A percentile compares a stretch with the other conserved stretches of the same genome.
Conservation (phyloP, 1,140 invertebrate genomes). For the Drosophila dunni region DNA sequence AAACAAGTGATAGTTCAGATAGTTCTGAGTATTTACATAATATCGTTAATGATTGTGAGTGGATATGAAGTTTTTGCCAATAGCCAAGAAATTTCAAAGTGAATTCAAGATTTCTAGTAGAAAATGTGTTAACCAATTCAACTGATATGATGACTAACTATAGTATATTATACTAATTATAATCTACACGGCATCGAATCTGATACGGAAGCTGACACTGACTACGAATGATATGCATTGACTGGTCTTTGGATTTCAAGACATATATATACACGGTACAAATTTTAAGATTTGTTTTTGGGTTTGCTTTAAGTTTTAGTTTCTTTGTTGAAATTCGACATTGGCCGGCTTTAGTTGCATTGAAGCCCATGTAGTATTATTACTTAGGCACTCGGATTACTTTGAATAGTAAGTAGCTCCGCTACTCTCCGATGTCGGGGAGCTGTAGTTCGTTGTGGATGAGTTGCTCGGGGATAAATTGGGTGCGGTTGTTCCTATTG, state of each 20-base stretch:
- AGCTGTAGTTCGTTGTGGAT: slow-evolving; percentile 52
- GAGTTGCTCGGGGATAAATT: slow-evolving; percentile 44
- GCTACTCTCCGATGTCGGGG: slow-evolving; percentile 71
- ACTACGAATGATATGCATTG: slow-evolving; percentile 51
- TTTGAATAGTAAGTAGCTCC: slow-evolving; percentile 62
- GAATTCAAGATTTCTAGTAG: slow-evolving; percentile 12
- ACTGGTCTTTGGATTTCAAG: slow-evolving; percentile 39
- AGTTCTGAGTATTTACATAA: slow-evolving; percentile 8
- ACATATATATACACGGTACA: slow-evolving; percentile 26
- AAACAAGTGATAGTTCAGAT: slow-evolving; percentile 1
- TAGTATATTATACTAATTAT: slow-evolving; percentile 20
- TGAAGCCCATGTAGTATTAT: slow-evolving; percentile 38
- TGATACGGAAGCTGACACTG: slow-evolving; percentile 18
- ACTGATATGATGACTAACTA: slow-evolving; percentile 21
- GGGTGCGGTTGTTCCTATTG: slow-evolving; percentile 42
- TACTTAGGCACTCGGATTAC: slow-evolving; percentile 61
- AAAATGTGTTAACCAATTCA: slow-evolving; percentile 18
- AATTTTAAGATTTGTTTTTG: slow-evolving; percentile 17
- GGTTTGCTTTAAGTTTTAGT: slow-evolving; percentile 20
- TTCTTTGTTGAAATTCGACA: slow-evolving; percentile 64
- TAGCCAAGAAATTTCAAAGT: slow-evolving; percentile 15
- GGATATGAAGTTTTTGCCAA: slow-evolving; percentile 29
- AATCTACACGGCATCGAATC: slow-evolving; percentile 13
- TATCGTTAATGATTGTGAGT: slow-evolving; percentile 28
- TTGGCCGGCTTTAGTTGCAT: slow-evolving; percentile 70